A percentile compares a stretch with the other conserved stretches of the same genome.
These are phyloP conservation scores for Nematostella vectensis DNA, from an alignment of 92 coral and sea anemone species.

Conservation along the genomic window DNA sequence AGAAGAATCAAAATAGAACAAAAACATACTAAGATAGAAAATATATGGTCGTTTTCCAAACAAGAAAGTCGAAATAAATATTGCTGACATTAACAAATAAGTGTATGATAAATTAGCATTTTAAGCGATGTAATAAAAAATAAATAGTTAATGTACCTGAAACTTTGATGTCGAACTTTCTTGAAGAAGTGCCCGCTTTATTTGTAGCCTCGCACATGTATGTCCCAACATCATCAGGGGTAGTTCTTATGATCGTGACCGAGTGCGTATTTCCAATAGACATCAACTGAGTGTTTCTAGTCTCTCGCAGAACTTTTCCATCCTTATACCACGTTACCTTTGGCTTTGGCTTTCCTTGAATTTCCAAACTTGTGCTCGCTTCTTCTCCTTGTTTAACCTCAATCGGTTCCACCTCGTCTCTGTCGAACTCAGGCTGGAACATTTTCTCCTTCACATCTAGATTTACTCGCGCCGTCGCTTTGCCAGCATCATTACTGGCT, in stretches of 20 bases:
- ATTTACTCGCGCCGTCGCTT: constrained; percentile 56
- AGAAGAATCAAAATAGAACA: too few species aligned
- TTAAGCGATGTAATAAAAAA: too few species aligned
- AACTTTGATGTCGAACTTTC: constrained; percentile 31
- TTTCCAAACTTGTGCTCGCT: constrained; percentile 10
- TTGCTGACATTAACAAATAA: too few species aligned
- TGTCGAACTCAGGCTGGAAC: constrained; percentile 49
- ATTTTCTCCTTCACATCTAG: constrained; percentile 61
- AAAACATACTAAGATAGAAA: too few species aligned
- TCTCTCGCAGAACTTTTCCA: constrained; percentile 24
- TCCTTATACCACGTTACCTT: constrained; percentile 56
- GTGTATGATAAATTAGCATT: too few species aligned
- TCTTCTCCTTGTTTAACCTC: constrained; percentile 43
- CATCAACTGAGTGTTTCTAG: constrained; percentile 24
- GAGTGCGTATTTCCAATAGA: constrained; percentile 31
- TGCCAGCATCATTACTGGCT: constrained; percentile 70
- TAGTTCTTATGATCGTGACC: constrained; percentile 27
- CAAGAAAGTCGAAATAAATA: too few species aligned
- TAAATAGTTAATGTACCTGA: too few species aligned
- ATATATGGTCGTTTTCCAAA: too few species aligned
- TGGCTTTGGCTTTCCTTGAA: constrained; percentile 38
- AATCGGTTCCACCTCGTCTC: constrained; percentile 25
- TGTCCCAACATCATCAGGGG: constrained; percentile 49
- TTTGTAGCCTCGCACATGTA: constrained; percentile 48
- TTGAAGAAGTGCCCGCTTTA: constrained; percentile 35